A percentile compares a stretch with the other conserved stretches of the same genome.
These are phyloP conservation scores for Esperia sulphurella DNA, from an alignment of 2,888 invertebrate genomes.

Conservation along the genomic window DNA sequence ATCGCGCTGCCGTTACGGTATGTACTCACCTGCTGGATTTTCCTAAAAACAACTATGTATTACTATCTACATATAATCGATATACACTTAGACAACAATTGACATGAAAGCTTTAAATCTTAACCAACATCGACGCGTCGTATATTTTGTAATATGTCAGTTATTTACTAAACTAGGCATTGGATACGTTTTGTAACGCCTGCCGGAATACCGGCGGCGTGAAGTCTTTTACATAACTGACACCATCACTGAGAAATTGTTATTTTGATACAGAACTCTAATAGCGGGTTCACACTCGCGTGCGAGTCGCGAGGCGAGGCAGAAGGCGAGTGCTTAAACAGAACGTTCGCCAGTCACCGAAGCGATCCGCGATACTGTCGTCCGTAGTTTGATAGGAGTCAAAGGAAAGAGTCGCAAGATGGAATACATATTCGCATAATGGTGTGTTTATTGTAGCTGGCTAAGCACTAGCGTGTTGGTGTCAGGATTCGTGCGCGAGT, in stretches of 20 bases:
- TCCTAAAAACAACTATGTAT: conserved; percentile 39
- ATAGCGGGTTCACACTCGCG: neutral
- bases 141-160: conserved; percentile 32
- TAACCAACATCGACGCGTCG: conserved; percentile 27
- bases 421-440: too few relatives aligned
- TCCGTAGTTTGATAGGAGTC: too few relatives aligned
- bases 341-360: too few relatives aligned
- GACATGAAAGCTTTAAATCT: conserved; percentile 48
- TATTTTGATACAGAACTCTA: conserved; percentile 43
- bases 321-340: too few relatives aligned
- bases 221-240: conserved; percentile 59
- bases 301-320: neutral
- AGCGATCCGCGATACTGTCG: too few relatives aligned
- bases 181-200: conserved; percentile 40
- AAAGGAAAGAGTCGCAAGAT: too few relatives aligned
- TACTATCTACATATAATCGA: conserved; percentile 35
- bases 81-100: conserved; percentile 62
- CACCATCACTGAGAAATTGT: conserved; percentile 44
- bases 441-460: too few relatives aligned
- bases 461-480: too few relatives aligned
- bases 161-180: conserved; percentile 27
- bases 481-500: too few relatives aligned
- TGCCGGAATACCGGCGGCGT: conserved; percentile 60
- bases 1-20: conserved; percentile 9
- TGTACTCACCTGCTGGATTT: conserved; percentile 38